These are phyloP conservation scores for Sebastes dallii DNA, from an alignment of 2,797 vertebrate species.

Conservation along the genomic window DNA sequence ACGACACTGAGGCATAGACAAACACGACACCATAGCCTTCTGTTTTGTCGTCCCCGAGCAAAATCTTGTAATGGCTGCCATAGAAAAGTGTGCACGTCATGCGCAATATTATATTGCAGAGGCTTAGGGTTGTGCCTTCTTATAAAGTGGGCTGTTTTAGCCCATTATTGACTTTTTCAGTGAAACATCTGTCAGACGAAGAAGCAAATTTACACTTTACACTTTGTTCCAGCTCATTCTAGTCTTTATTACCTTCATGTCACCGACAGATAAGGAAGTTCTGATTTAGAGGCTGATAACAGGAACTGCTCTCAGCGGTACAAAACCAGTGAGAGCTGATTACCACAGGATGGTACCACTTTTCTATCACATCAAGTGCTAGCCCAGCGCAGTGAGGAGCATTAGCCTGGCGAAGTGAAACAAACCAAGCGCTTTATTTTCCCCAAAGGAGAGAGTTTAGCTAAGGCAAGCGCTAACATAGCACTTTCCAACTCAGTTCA, in stretches of 20 bases:
- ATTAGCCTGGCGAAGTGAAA: constrained; percentile 69
- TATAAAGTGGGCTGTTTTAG: constrained; percentile 1
- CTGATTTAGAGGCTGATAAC: constrained; percentile 42
- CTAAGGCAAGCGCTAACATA: constrained; percentile 32
- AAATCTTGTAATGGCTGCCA: background rate
- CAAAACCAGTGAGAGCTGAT: constrained; percentile 65
- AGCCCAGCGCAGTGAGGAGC: constrained; percentile 35
- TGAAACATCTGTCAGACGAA: background rate
- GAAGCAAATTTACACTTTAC: constrained; percentile 8
- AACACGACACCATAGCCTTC: constrained; percentile 6
- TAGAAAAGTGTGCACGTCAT: background rate
- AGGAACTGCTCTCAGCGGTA: constrained; percentile 26
- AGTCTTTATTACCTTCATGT: constrained; percentile 16
- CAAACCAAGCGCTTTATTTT: constrained; percentile 54
- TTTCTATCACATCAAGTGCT: constrained; percentile 53
- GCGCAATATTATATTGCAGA: background rate
- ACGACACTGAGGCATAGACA: constrained; percentile 12
- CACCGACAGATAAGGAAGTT: constrained; percentile 25
- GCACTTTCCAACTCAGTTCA: constrained; percentile 42
- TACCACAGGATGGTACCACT: constrained; percentile 56
- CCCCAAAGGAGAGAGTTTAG: constrained; percentile 50
- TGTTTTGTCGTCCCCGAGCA: background rate
- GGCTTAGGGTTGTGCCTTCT: constrained; percentile 5
- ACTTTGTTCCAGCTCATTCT: constrained; percentile 1
- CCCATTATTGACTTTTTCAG: constrained; percentile 5